A percentile compares a stretch with the other conserved stretches of the same genome.
phyloP scores from a whole-genome alignment of 2,888 invertebrate genomes.

The Pimpla rufipes region DNA sequence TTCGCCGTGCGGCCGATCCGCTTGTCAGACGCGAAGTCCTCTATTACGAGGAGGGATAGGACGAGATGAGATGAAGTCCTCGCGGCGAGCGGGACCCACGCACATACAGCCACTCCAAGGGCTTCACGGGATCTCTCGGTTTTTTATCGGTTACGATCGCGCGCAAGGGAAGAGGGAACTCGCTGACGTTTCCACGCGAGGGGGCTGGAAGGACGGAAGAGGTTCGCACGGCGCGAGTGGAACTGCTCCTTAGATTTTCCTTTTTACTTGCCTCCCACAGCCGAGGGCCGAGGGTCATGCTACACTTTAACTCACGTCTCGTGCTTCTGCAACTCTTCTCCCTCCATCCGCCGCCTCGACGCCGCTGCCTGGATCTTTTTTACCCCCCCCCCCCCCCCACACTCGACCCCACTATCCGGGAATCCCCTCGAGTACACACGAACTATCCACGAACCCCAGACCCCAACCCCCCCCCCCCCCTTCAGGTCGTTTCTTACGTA shows the following conservation, averaged over 20 bases:
- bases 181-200: conserved; percentile 29
- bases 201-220: conserved; percentile 24
- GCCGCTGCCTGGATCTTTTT: conserved; percentile 9
- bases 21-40: conserved; percentile 3
- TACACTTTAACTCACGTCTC: conserved; percentile 42
- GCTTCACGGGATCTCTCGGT: conserved; percentile 3
- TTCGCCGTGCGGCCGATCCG: conserved; percentile 8
- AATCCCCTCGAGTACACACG: conserved; percentile 4
- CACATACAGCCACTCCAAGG: background rate
- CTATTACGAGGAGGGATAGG: conserved; percentile 37
- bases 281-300: conserved; percentile 36
- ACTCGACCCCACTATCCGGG: conserved; percentile 7
- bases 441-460: conserved; percentile 24
- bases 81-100: background rate
- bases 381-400: too few species aligned
- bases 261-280: conserved; percentile 13
- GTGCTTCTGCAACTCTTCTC: conserved; percentile 38
- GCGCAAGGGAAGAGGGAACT: conserved; percentile 39
- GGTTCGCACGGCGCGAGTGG: background rate
- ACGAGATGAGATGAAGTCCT: conserved; percentile 17
- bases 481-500: conserved; percentile 5
- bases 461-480: background rate
- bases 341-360: background rate
- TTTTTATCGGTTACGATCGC: conserved; percentile 47
- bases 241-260: conserved; percentile 38